Evolutionary conservation across 2,888 invertebrate species (phyloP).

Genomic region (Lucinisca nassula): DNA sequence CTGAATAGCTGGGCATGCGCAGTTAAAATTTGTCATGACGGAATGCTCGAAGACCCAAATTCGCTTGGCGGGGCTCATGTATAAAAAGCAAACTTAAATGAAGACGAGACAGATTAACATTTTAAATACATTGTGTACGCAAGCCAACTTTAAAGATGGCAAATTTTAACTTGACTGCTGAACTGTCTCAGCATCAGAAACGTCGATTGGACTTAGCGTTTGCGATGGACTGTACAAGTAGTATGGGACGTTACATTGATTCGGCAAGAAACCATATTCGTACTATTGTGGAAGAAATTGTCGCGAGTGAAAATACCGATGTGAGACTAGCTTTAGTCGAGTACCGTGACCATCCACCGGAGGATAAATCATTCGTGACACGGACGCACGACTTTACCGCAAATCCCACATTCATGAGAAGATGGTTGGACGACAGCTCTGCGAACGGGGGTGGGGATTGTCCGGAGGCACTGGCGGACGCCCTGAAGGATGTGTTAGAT

Average conservation of each 20-base stretch:
- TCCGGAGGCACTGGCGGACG: conserved; percentile 84
- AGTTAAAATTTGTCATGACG: no score
- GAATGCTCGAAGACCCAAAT: no score
- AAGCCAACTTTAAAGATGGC: no score
- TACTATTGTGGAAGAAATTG: conserved; percentile 78
- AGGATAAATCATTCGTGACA: conserved; percentile 77
- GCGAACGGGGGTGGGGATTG: conserved; percentile 80
- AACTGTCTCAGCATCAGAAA: background rate
- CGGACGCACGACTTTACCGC: conserved; percentile 79
- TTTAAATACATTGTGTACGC: no score
- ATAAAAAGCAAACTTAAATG: no score
- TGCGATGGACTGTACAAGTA: conserved; percentile 73
- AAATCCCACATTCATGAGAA: conserved; percentile 75
- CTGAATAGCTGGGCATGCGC: no score
- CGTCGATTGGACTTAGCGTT: conserved; percentile 55
- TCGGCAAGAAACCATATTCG: conserved; percentile 77
- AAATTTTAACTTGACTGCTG: no score
- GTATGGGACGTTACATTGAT: conserved; percentile 80
- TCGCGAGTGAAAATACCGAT: conserved; percentile 75
- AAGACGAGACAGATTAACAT: no score
- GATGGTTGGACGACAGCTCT: conserved; percentile 72
- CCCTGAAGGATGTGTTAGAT: conserved; percentile 75
- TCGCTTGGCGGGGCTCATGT: no score
- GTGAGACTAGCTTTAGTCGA: conserved; percentile 80
- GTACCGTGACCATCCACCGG: conserved; percentile 83